A percentile compares a stretch with the other conserved stretches of the same genome.
Conservation (phyloP, 2,888 invertebrate genomes). For the Tipula vernalis region DNA sequence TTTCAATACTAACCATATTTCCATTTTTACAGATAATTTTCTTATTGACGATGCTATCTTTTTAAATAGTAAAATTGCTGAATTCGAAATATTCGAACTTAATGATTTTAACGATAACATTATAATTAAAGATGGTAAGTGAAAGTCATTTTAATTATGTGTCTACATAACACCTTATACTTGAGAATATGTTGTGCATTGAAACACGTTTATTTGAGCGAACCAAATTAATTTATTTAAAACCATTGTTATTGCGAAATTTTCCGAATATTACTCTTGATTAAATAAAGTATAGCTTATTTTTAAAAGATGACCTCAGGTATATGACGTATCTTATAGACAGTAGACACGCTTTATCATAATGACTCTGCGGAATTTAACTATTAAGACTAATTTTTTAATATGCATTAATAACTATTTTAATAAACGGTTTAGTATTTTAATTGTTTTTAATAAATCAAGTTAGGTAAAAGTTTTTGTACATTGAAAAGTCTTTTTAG, state of each 20-base stretch:
- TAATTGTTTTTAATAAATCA: not conserved
- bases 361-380: not conserved
- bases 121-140: not conserved
- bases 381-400: not conserved
- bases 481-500: not conserved
- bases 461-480: not conserved
- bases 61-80: constrained; percentile 4
- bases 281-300: not conserved
- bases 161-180: not conserved
- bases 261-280: not conserved
- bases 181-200: not conserved
- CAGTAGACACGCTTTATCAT: not conserved
- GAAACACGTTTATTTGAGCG: not conserved
- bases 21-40: not conserved
- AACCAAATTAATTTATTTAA: not conserved
- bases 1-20: not conserved
- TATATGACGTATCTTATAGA: not conserved
- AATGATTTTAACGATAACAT: constrained; percentile 1
- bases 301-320: not conserved
- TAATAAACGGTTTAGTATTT: not conserved
- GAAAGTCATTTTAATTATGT: not conserved
- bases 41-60: not conserved
- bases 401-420: not conserved
- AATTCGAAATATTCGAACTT: not conserved
- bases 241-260: not conserved